These are phyloP conservation scores for Osmoderma eremita DNA, from an alignment of 2,888 invertebrate genomes.

Conservation along the genomic window DNA sequence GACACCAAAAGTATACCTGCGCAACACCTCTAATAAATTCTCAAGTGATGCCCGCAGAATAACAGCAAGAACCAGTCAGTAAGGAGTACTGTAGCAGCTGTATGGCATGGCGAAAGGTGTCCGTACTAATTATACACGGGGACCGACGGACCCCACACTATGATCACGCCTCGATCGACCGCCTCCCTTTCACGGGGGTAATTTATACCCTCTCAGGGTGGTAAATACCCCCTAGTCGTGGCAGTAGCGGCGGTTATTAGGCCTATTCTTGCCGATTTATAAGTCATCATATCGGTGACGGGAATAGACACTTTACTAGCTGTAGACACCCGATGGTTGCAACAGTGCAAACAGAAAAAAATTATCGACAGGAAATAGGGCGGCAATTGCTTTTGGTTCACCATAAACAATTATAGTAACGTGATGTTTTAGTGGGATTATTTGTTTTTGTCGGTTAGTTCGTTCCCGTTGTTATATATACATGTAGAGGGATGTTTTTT, in stretches of 20 bases:
- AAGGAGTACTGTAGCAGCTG: slow-evolving; percentile 59
- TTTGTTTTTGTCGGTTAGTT: slow-evolving; percentile 20
- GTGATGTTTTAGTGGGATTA: slow-evolving; percentile 12
- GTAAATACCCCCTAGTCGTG: slow-evolving; percentile 45
- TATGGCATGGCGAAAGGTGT: slow-evolving; percentile 60
- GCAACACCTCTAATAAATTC: slow-evolving; percentile 16
- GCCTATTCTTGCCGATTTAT: slow-evolving; percentile 50
- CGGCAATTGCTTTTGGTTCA: slow-evolving; percentile 12
- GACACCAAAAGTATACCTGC: neutral
- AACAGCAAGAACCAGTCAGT: slow-evolving; percentile 27
- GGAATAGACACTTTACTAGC: slow-evolving; percentile 11
- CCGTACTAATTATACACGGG: slow-evolving; percentile 61
- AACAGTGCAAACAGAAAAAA: slow-evolving; percentile 32
- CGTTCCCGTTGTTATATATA: neutral
- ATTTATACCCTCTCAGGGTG: slow-evolving; percentile 56
- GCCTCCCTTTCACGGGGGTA: slow-evolving; percentile 60
- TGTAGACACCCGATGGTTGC: slow-evolving; percentile 11
- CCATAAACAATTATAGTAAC: slow-evolving; percentile 29
- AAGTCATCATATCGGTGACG: slow-evolving; percentile 50
- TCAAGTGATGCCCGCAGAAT: slow-evolving; percentile 7
- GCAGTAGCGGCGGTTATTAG: slow-evolving; percentile 44
- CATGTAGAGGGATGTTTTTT: slow-evolving; percentile 8
- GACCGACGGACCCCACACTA: slow-evolving; percentile 61
- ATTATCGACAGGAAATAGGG: slow-evolving; percentile 35
- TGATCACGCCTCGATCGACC: slow-evolving; percentile 61